A percentile compares a stretch with the other conserved stretches of the same genome.
Evolutionary conservation across 2,113 vertebrate genomes (phyloP).

Genomic region (Malurus melanocephalus): DNA sequence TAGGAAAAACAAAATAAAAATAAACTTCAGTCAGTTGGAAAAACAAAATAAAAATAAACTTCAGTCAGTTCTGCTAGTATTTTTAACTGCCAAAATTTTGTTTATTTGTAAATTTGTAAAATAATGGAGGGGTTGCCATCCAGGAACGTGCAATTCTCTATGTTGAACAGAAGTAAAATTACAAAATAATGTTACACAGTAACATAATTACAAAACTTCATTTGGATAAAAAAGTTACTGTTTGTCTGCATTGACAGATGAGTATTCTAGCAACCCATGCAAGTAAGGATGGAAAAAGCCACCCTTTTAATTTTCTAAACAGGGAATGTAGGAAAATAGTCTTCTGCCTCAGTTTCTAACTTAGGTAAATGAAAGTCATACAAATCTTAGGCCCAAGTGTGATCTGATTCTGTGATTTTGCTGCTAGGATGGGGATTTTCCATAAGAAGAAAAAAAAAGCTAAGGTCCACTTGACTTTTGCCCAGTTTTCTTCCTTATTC

Average conservation of each 20-base stretch:
- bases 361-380: background rate
- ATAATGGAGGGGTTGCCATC: accelerated
- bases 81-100: background rate
- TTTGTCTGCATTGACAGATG: background rate
- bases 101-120: background rate
- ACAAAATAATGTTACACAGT: background rate
- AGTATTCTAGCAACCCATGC: background rate
- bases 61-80: background rate
- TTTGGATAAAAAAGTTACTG: background rate
- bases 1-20: background rate
- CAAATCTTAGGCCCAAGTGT: background rate
- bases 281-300: background rate
- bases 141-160: background rate
- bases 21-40: background rate
- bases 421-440: background rate
- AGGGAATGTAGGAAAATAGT: background rate
- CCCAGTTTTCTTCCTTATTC: background rate
- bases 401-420: background rate
- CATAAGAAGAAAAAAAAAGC: background rate
- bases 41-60: background rate
- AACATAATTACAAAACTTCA: background rate
- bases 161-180: background rate
- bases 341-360: background rate
- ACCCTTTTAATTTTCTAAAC: background rate
- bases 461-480: background rate